These are phyloP conservation scores for Brachionus sp. DNA, from an alignment of 1,140 invertebrate species.

Conservation along the genomic window DNA sequence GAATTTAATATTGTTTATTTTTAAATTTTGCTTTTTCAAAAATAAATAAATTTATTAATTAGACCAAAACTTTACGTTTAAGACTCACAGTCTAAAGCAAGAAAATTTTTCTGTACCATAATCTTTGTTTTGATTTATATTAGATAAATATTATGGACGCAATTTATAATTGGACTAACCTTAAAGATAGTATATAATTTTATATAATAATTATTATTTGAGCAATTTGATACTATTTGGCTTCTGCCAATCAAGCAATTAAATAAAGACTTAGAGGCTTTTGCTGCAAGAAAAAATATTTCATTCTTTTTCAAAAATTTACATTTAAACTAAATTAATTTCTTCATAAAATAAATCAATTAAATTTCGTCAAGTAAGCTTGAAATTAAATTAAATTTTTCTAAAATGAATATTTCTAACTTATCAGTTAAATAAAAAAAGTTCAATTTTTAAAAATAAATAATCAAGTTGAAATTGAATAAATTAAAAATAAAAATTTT, in stretches of 20 bases:
- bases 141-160: not conserved
- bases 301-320: too few species aligned
- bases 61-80: not conserved
- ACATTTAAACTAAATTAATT: too few species aligned
- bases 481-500: too few species aligned
- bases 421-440: too few species aligned
- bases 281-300: not conserved
- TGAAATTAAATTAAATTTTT: too few species aligned
- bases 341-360: too few species aligned
- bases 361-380: too few species aligned
- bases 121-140: not conserved
- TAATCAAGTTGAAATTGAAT: too few species aligned
- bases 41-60: conserved; percentile 23
- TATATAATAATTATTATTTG: conserved; percentile 17
- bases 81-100: not conserved
- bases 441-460: too few species aligned
- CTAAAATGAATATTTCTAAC: too few species aligned
- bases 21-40: conserved; percentile 28
- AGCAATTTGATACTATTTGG: not conserved
- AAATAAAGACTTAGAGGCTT: not conserved
- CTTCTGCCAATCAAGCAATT: not conserved
- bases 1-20: conserved; percentile 10
- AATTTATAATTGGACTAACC: conserved; percentile 20
- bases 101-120: not conserved
- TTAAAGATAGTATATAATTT: conserved; percentile 25